Evolutionary conservation across 2,888 invertebrate genomes (phyloP).

Genomic region (Caenorhabditis sp.): DNA sequence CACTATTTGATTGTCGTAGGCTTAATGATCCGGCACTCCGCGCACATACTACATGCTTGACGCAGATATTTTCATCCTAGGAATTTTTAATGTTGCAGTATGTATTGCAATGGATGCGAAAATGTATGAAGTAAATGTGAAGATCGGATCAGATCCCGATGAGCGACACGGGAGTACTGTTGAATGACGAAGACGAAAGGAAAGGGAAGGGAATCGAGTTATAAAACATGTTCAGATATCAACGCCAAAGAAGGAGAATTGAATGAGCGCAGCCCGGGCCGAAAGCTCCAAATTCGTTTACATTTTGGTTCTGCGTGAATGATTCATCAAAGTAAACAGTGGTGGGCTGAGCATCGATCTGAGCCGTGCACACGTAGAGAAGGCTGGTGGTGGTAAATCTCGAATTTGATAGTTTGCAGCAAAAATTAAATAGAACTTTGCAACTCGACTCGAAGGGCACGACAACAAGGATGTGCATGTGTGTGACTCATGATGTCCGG

Average conservation of each 20-base stretch:
- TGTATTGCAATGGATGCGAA: neutral
- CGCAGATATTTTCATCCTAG: slow-evolving; percentile 30
- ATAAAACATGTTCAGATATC: neutral
- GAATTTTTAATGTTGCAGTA: neutral
- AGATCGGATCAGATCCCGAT: neutral
- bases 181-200: neutral
- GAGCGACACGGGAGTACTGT: neutral
- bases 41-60: slow-evolving; percentile 31
- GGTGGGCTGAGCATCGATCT: slow-evolving; percentile 33
- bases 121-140: neutral
- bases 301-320: slow-evolving; percentile 51
- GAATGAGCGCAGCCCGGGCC: neutral
- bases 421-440: slow-evolving; percentile 21
- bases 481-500: slow-evolving; percentile 50
- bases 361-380: slow-evolving; percentile 16
- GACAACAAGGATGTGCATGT: slow-evolving; percentile 32
- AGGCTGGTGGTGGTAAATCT: slow-evolving; percentile 26
- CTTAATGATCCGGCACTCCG: slow-evolving; percentile 49
- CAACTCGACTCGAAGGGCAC: slow-evolving; percentile 22
- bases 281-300: slow-evolving; percentile 46
- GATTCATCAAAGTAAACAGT: slow-evolving; percentile 55
- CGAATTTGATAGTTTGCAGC: slow-evolving; percentile 4
- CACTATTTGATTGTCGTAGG: slow-evolving; percentile 57
- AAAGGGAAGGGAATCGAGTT: neutral
- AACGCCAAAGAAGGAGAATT: neutral